Conservation (phyloP, 2,797 vertebrate species). For the Sebastes nivosus region DNA sequence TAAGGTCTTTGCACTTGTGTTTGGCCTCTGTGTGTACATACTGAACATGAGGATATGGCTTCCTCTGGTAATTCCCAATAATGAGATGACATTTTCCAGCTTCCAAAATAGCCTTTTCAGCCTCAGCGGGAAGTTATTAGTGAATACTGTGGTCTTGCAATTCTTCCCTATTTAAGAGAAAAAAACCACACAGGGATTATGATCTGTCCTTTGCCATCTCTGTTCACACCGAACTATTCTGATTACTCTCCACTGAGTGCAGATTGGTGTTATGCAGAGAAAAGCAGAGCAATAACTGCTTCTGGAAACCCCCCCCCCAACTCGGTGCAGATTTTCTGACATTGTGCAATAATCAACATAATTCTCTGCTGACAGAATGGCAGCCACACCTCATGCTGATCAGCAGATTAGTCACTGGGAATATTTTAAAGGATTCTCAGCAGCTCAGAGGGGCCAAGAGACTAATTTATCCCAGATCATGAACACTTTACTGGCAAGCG, state of each 20-base stretch:
- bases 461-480: slow-evolving; percentile 64
- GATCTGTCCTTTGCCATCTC: slow-evolving; percentile 41
- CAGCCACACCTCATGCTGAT: slow-evolving; percentile 70
- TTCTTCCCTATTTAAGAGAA: slow-evolving; percentile 19
- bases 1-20: slow-evolving; percentile 63
- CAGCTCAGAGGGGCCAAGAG: slow-evolving; percentile 39
- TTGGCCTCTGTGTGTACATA: slow-evolving; percentile 40
- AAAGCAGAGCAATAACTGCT: slow-evolving; percentile 32
- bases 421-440: slow-evolving; percentile 58
- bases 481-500: slow-evolving; percentile 26
- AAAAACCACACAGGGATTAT: slow-evolving; percentile 38
- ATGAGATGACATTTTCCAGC: slow-evolving; percentile 68
- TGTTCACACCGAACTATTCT: slow-evolving; percentile 29
- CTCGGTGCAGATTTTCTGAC: slow-evolving; percentile 46
- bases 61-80: slow-evolving; percentile 68
- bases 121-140: slow-evolving; percentile 49
- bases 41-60: slow-evolving; percentile 36
- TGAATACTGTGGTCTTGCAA: slow-evolving; percentile 13
- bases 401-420: slow-evolving; percentile 66
- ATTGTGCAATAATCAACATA: slow-evolving; percentile 71
- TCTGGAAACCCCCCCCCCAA: slow-evolving; percentile 4
- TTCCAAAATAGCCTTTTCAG: slow-evolving; percentile 51
- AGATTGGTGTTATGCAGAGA: slow-evolving; percentile 22
- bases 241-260: slow-evolving; percentile 35
- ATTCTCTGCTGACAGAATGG: slow-evolving; percentile 66